Conservation (phyloP, 2,113 vertebrate genomes). For the Sorex fumeus region DNA sequence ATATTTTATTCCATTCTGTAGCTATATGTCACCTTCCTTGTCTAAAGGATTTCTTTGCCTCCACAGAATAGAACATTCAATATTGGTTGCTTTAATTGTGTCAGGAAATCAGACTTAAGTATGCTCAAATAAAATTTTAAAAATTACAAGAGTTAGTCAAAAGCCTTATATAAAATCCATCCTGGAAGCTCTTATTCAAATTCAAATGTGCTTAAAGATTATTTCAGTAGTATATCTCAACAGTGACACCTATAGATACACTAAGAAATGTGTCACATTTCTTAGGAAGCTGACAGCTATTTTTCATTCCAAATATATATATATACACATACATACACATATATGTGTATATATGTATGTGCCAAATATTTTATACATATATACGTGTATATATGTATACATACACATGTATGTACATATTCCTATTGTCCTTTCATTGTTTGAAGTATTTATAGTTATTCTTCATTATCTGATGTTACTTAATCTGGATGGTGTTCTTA, state of each 20-base stretch:
- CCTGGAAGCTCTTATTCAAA: neutral
- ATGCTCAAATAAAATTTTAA: neutral
- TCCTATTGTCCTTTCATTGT: conserved; percentile 2
- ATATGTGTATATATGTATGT: too few species aligned
- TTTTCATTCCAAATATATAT: neutral
- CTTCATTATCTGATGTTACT: neutral
- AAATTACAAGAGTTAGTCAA: conserved; percentile 13
- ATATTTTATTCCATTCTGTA: neutral
- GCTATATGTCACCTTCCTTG: neutral
- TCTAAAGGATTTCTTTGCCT: conserved; percentile 39
- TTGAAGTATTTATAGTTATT: conserved; percentile 16
- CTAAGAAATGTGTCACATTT: neutral
- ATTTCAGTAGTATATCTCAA: conserved; percentile 58
- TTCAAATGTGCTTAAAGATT: neutral
- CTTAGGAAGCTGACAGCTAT: neutral
- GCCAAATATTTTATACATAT: too few species aligned
- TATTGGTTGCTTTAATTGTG: conserved; percentile 55
- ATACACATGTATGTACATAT: too few species aligned
- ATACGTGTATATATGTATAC: too few species aligned
- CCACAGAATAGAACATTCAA: conserved; percentile 44
- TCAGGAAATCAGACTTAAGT: conserved; percentile 49
- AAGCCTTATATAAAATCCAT: conserved; percentile 31
- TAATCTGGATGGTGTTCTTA: conserved; percentile 18
- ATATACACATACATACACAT: too few species aligned
- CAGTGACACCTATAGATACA: conserved; percentile 78